Evolutionary conservation across 2,797 vertebrate genomes (phyloP), one percentile per base, ranked within the genome.

Genomic region (Lacerta agilis): DNA sequence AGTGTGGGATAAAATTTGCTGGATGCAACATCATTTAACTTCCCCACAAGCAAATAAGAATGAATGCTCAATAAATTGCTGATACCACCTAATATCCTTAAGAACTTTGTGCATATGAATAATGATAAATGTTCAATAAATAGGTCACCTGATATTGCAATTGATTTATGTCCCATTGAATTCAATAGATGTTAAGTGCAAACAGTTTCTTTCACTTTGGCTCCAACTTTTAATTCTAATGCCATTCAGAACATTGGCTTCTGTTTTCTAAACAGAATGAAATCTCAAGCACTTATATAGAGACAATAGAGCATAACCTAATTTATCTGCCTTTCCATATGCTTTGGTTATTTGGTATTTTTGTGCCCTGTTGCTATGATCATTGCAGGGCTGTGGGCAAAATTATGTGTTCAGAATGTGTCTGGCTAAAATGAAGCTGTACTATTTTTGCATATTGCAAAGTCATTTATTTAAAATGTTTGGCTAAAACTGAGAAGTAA

Each of bases 181-280:
- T 80, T 61, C 79, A 80, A 25, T 80, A 33, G 18, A 33, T 61
- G 8, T n/a, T 33, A 61, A 58, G 64, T 83, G 11, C 45, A 61
- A 18, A 18, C 15, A 45, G 25, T 29, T 83, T 61, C 83, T 29
- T 83, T 61, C 83, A 49, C 2, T 36, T 29, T 55, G 17, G 29
- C 33, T 8, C 10, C 27, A 71, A 78, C 36, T 67, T 75, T 72
- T 88, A 49, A 61, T 15, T 76, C 8, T 78, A 58, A 58, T 75
- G 3, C 82, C 20, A 1, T 0, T 1, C 0, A 0, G 1, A 1
- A 82, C 8, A 13, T 61, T 85, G 76, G 49, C 33, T 25, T 49
- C 75, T 73, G 83, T 45, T 78, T 80, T 8, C 25, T 18, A 66
- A 0, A 10, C 64, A 0, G 0, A 71, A 1, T 49, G 5, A 29